These are phyloP conservation scores for Cacoxenus indagator DNA, from an alignment of 2,888 invertebrate species.

Conservation along the genomic window DNA sequence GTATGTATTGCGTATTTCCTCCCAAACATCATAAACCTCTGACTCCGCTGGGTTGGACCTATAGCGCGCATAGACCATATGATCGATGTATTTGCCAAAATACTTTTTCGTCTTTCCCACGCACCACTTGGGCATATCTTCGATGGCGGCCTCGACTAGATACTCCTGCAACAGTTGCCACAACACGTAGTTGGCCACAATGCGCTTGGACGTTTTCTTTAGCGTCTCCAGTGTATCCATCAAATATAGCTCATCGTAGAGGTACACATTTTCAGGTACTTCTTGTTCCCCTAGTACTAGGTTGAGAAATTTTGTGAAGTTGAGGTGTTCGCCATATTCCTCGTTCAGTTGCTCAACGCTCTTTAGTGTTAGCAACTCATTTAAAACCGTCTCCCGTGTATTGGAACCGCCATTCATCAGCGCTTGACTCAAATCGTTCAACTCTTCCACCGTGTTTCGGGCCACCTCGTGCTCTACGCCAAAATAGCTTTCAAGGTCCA, in stretches of 20 bases:
- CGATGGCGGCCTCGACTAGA: conserved; percentile 34
- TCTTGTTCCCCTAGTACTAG: conserved; percentile 46
- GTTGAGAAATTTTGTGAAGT: conserved; percentile 54
- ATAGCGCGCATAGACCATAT: conserved; percentile 53
- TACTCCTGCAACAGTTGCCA: conserved; percentile 56
- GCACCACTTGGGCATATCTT: conserved; percentile 46
- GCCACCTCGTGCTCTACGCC: conserved; percentile 41
- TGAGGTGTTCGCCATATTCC: conserved; percentile 44
- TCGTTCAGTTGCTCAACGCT: conserved; percentile 43
- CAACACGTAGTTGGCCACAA: conserved; percentile 56
- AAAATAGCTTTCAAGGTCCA: conserved; percentile 46
- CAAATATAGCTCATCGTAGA: conserved; percentile 51
- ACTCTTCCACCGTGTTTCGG: conserved; percentile 38
- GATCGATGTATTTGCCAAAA: conserved; percentile 58
- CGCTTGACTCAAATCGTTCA: conserved; percentile 44
- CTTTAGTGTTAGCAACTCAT: conserved; percentile 41
- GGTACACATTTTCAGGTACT: conserved; percentile 54
- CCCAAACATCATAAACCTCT: conserved; percentile 57
- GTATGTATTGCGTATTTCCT: conserved; percentile 53
- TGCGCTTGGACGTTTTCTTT: conserved; percentile 34
- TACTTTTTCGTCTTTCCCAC: conserved; percentile 48
- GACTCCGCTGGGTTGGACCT: conserved; percentile 45
- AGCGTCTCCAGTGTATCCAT: conserved; percentile 40
- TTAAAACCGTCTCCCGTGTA: conserved; percentile 29
- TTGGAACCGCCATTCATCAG: conserved; percentile 36